Percentiles rank a stretch among this genome's conserved stretches.
These are phyloP conservation scores for Myiozetetes cayanensis DNA, from an alignment of 2,113 vertebrate genomes.

Conservation along the genomic window DNA sequence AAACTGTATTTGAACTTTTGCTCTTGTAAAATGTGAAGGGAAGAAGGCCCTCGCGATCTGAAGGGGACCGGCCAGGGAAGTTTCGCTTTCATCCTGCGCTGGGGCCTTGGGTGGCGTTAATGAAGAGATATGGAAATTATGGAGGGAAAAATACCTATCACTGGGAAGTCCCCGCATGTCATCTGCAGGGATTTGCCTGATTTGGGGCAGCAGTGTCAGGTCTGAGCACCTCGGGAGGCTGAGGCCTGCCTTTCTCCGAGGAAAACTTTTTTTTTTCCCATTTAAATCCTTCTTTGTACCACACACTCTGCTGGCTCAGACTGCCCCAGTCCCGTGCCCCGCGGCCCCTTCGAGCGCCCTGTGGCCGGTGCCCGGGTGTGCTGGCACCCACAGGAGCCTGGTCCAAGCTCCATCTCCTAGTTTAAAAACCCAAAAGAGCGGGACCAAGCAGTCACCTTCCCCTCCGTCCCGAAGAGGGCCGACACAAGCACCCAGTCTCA, in stretches of 20 bases:
- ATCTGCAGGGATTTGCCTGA: not conserved
- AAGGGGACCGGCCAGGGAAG: not conserved
- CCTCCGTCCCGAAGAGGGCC: not conserved
- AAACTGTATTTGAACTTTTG: conserved; percentile 63
- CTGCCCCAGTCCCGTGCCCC: not conserved
- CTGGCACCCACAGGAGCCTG: not conserved
- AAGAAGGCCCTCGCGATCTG: not conserved
- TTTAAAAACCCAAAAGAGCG: not conserved
- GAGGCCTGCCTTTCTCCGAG: not conserved
- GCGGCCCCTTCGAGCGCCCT: not conserved
- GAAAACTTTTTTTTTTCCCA: not conserved
- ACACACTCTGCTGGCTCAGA: not conserved
- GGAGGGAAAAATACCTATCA: not conserved
- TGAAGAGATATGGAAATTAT: not conserved
- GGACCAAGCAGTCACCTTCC: not conserved
- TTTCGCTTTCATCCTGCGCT: conserved; percentile 43
- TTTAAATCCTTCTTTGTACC: not conserved
- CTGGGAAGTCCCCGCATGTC: not conserved
- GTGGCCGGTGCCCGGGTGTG: not conserved
- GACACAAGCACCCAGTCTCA: not conserved
- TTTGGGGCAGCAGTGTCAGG: not conserved
- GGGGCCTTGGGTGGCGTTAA: not conserved
- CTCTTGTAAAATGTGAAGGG: conserved; percentile 5
- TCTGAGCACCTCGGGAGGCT: not conserved
- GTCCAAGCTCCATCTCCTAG: not conserved